Evolutionary conservation across 2,113 vertebrate species (phyloP).

Genomic region (Campylomormyrus numenius): DNA sequence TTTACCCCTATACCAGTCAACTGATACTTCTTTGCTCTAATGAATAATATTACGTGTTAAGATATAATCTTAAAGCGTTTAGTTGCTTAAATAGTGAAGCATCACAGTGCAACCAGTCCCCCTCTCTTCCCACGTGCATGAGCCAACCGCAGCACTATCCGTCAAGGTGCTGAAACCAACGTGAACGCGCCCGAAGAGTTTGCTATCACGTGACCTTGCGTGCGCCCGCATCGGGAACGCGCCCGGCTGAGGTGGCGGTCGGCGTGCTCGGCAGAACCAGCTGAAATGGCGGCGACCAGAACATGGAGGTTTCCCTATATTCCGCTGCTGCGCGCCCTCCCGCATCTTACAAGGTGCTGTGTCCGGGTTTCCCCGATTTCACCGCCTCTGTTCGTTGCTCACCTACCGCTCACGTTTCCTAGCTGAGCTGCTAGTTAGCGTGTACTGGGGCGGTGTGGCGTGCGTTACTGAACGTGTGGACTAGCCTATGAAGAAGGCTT

Average conservation of each 20-base stretch:
- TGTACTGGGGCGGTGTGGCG: background rate
- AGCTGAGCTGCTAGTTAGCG: background rate
- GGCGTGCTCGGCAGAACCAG: background rate
- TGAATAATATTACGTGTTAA: background rate
- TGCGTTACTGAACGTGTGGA: background rate
- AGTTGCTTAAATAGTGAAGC: background rate
- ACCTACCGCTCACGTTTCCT: background rate
- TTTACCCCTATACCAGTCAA: background rate
- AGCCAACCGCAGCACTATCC: background rate
- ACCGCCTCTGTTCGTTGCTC: background rate
- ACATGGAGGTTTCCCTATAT: background rate
- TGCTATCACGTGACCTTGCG: background rate
- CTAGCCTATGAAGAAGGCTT: background rate
- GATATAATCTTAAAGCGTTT: background rate
- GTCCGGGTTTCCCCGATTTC: background rate
- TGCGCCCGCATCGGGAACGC: background rate
- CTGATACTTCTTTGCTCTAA: background rate
- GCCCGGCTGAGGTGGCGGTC: background rate
- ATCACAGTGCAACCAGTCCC: background rate
- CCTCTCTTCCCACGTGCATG: background rate
- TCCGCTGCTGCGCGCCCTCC: background rate
- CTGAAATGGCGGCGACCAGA: background rate
- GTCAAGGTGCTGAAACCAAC: background rate
- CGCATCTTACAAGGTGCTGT: background rate
- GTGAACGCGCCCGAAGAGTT: background rate